phyloP scores from a whole-genome alignment of 2,888 invertebrate species.

The Drosophila conformis region DNA sequence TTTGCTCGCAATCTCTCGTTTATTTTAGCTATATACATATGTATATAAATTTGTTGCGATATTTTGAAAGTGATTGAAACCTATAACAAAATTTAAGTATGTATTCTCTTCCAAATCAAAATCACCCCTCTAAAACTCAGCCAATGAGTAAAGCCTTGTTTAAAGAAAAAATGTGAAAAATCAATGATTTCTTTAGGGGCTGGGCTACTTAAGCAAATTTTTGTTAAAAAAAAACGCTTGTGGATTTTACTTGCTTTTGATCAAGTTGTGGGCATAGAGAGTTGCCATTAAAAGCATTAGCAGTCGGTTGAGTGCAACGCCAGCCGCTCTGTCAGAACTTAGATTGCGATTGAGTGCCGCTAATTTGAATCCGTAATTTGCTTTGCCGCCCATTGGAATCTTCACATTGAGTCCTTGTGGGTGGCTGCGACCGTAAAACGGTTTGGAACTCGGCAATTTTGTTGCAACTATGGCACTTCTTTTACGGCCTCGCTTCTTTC shows the following conservation, averaged over 20 bases:
- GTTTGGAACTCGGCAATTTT: conserved; percentile 70
- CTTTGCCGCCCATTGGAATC: conserved; percentile 29
- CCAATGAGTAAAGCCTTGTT: conserved; percentile 47
- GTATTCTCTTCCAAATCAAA: not conserved
- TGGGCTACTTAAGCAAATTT: conserved; percentile 36
- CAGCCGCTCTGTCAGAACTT: conserved; percentile 47
- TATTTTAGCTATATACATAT: not conserved
- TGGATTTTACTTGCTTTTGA: conserved; percentile 62
- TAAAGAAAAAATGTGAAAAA: conserved; percentile 61
- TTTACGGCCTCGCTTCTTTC: conserved; percentile 62
- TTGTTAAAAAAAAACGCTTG: conserved; percentile 43
- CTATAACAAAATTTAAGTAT: not conserved
- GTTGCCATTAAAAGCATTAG: conserved; percentile 70
- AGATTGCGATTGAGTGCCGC: conserved; percentile 79
- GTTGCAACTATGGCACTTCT: conserved; percentile 55
- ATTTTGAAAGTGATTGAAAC: not conserved
- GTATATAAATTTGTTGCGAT: not conserved
- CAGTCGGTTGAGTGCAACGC: conserved; percentile 56
- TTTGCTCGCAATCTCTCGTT: not conserved
- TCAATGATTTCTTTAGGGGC: conserved; percentile 63
- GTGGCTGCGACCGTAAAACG: conserved; percentile 45
- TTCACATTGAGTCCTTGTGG: conserved; percentile 9
- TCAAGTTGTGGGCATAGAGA: conserved; percentile 68
- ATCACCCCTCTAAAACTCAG: conserved; percentile 55
- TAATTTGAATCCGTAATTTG: conserved; percentile 79